These are phyloP conservation scores for Mus caroli DNA, from an alignment of 2,797 vertebrate species.

Conservation along the genomic window DNA sequence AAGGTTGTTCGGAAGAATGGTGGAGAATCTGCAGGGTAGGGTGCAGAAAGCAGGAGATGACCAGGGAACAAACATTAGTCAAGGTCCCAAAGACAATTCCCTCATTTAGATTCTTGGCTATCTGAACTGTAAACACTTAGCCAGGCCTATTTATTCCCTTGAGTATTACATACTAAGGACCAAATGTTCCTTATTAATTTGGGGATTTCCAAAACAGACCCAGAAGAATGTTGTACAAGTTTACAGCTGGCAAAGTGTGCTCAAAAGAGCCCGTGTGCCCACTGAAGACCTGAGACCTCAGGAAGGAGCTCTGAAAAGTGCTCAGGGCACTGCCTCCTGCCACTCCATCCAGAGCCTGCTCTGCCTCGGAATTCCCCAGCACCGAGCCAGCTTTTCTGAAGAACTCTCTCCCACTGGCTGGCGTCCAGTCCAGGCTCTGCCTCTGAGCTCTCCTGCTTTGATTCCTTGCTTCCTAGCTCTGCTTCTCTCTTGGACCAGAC, in stretches of 20 bases:
- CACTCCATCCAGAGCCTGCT: neutral
- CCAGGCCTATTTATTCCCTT: conserved; percentile 50
- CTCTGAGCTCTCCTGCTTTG: neutral
- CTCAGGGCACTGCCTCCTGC: conserved; percentile 6
- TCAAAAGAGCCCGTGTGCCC: neutral
- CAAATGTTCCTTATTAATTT: conserved; percentile 59
- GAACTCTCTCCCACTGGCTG: neutral
- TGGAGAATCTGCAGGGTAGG: neutral
- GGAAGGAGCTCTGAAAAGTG: conserved; percentile 51
- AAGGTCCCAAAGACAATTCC: conserved; percentile 36
- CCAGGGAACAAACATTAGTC: conserved; percentile 13
- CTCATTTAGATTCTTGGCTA: conserved; percentile 59
- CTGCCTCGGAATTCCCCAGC: conserved; percentile 42
- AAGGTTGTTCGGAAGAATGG: neutral
- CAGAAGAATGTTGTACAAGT: conserved; percentile 59
- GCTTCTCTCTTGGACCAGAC: neutral
- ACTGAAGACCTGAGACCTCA: neutral
- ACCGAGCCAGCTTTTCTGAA: neutral
- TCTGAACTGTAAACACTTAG: conserved; percentile 48
- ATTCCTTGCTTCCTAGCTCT: conserved; percentile 12
- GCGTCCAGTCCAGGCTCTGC: neutral
- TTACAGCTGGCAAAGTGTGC: conserved; percentile 38
- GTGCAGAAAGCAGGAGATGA: neutral
- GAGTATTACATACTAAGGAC: conserved; percentile 54
- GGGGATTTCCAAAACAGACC: conserved; percentile 57